Conservation (phyloP, 1,140 invertebrate species). For the Leptinotarsa texana region DNA sequence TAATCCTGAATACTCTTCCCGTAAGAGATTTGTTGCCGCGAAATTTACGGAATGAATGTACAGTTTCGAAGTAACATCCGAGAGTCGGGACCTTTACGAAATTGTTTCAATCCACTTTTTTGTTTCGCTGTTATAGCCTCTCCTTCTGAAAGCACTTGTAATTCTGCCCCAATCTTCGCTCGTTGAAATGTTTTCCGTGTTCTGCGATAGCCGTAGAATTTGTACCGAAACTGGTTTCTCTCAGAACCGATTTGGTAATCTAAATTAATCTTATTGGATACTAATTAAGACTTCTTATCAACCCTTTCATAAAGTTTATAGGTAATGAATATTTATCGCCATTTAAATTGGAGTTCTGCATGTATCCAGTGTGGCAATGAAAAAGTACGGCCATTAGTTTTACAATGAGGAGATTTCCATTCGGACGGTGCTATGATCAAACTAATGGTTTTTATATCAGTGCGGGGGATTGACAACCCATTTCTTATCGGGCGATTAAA, state of each 20-base stretch:
- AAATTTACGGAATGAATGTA: too few relatives aligned
- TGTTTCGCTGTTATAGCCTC: not conserved
- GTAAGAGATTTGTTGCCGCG: too few relatives aligned
- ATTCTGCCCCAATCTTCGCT: not conserved
- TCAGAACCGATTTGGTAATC: constrained; percentile 23
- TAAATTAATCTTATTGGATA: constrained; percentile 36
- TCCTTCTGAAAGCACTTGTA: not conserved
- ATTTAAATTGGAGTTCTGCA: constrained; percentile 20
- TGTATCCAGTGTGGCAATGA: not conserved
- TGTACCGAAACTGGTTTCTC: constrained; percentile 31
- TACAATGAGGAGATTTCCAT: not conserved
- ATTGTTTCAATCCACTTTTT: constrained; percentile 11
- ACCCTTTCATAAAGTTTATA: constrained; percentile 35
- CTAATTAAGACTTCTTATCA: constrained; percentile 41
- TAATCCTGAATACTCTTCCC: too few relatives aligned
- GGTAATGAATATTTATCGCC: constrained; percentile 40
- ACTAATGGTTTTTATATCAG: too few relatives aligned
- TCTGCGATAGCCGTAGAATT: constrained; percentile 36
- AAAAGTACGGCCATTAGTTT: not conserved
- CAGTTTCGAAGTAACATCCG: too few relatives aligned
- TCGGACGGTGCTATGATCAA: not conserved
- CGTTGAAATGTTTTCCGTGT: constrained; percentile 36
- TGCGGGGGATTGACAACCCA: too few relatives aligned
- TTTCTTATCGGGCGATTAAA: too few relatives aligned
- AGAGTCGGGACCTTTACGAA: not conserved